Conservation (phyloP, 1,140 invertebrate genomes). For the Heterodera carotae region DNA sequence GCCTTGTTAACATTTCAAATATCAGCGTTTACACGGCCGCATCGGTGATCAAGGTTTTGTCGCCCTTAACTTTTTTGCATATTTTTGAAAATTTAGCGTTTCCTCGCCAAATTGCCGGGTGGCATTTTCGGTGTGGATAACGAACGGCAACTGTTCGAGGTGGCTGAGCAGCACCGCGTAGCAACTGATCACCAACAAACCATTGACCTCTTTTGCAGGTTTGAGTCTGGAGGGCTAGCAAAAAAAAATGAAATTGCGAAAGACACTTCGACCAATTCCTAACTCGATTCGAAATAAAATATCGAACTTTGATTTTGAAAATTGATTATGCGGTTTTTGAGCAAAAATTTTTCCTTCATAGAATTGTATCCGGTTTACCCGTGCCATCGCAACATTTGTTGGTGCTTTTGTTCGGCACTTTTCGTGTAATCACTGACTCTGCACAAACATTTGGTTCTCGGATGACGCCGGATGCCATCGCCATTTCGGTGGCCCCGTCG, state of each 20-base stretch:
- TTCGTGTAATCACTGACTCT: conserved; percentile 89
- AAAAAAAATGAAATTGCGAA: conserved; percentile 23
- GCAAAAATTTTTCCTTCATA: conserved; percentile 68
- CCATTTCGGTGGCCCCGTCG: conserved; percentile 89
- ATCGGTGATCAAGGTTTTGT: conserved; percentile 81
- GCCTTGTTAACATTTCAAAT: conserved; percentile 93
- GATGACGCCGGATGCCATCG: conserved; percentile 93
- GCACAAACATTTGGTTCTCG: conserved; percentile 81
- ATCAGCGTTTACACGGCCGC: conserved; percentile 97
- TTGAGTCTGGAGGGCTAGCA: conserved; percentile 49
- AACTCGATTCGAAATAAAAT: too few species aligned
- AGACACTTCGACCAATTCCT: too few species aligned
- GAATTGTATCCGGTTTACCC: conserved; percentile 83
- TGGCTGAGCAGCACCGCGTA: conserved; percentile 73
- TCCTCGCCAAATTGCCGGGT: conserved; percentile 92
- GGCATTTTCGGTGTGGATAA: conserved; percentile 88
- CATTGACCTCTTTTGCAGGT: conserved; percentile 83
- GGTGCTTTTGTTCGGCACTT: conserved; percentile 93
- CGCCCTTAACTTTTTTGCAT: neutral
- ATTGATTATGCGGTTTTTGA: too few species aligned
- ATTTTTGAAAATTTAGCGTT: conserved; percentile 69
- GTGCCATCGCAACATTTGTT: conserved; percentile 86
- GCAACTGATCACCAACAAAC: conserved; percentile 74
- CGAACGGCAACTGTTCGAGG: conserved; percentile 84
- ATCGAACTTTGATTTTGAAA: too few species aligned